Conservation (phyloP, 2,888 invertebrate species). For the Nomada ferruginata region DNA sequence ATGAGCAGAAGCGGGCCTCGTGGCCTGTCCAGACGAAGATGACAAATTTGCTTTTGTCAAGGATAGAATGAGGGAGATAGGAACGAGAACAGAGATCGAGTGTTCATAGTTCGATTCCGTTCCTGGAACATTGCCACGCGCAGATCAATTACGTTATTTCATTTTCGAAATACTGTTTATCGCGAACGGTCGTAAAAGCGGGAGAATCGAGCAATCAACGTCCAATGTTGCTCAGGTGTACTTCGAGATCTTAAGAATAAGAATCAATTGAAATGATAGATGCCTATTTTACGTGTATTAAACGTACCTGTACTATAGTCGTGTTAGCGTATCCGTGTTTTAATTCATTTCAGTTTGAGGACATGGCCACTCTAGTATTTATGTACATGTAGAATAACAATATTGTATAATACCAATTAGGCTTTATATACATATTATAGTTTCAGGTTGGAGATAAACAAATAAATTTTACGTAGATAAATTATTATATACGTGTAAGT, state of each 20-base stretch:
- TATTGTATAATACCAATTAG: too few relatives aligned
- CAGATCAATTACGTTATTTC: constrained; percentile 74
- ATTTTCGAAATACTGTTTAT: constrained; percentile 71
- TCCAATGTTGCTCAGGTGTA: neutral
- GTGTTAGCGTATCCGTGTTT: too few relatives aligned
- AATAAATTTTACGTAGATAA: too few relatives aligned
- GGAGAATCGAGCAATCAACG: neutral
- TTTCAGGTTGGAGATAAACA: too few relatives aligned
- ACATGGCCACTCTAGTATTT: too few relatives aligned
- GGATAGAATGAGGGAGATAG: constrained; percentile 11
- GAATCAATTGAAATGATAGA: too few relatives aligned
- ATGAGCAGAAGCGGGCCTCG: constrained; percentile 48
- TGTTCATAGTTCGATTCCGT: constrained; percentile 56
- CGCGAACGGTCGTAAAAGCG: constrained; percentile 68
- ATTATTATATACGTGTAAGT: too few relatives aligned
- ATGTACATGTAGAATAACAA: too few relatives aligned
- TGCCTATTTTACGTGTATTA: neutral
- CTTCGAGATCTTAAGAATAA: too few relatives aligned
- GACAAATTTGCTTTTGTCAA: constrained; percentile 76
- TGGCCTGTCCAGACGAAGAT: constrained; percentile 61
- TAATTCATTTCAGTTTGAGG: too few relatives aligned
- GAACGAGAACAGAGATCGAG: constrained; percentile 39
- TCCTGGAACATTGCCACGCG: constrained; percentile 74
- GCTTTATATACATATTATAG: too few relatives aligned
- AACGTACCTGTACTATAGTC: too few relatives aligned